Conservation (phyloP, 2,888 invertebrate species). For the Nymphalis urticae region DNA sequence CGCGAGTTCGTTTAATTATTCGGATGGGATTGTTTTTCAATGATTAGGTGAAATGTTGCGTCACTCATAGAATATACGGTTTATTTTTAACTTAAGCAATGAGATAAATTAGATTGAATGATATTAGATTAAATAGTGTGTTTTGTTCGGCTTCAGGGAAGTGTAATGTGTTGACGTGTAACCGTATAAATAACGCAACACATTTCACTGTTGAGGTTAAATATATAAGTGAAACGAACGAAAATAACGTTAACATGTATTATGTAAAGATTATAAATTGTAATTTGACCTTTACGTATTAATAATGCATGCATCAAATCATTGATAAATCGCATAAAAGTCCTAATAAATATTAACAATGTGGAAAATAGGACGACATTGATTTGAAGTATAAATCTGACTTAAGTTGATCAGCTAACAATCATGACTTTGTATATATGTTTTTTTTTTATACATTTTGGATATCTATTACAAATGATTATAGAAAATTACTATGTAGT, state of each 20-base stretch:
- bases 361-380: slow-evolving; percentile 6
- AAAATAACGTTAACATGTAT: background rate
- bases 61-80: slow-evolving; percentile 4
- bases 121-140: slow-evolving; percentile 34
- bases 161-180: slow-evolving; percentile 22
- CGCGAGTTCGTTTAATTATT: slow-evolving; percentile 1
- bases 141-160: slow-evolving; percentile 34
- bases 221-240: background rate
- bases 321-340: background rate
- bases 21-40: slow-evolving; percentile 15
- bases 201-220: slow-evolving; percentile 27
- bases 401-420: background rate
- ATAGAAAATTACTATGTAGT: slow-evolving; percentile 17
- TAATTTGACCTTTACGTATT: slow-evolving; percentile 13
- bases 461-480: slow-evolving; percentile 13
- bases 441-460: background rate
- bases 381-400: background rate
- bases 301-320: slow-evolving; percentile 1
- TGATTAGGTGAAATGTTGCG: slow-evolving; percentile 8
- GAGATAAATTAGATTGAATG: slow-evolving; percentile 31
- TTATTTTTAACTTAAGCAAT: slow-evolving; percentile 10
- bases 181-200: slow-evolving; percentile 10
- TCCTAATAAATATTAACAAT: slow-evolving; percentile 12
- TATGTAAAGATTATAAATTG: slow-evolving; percentile 4
- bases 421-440: slow-evolving; percentile 5